phyloP scores from a whole-genome alignment of 2,888 invertebrate genomes.

The Perithous albicinctus region DNA sequence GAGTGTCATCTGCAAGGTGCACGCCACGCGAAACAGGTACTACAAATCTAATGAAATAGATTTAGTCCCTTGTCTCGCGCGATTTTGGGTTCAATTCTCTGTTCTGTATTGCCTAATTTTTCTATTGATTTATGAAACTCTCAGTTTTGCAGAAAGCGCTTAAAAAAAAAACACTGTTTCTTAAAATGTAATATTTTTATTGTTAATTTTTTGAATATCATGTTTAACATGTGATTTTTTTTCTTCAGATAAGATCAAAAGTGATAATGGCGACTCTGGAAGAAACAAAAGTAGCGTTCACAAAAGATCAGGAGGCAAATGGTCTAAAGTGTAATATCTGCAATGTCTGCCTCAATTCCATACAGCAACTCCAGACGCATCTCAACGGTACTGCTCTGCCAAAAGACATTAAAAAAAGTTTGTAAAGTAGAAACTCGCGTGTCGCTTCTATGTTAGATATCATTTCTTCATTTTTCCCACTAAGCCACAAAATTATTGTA shows the following conservation, averaged over 20 bases:
- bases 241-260: slow-evolving; percentile 79
- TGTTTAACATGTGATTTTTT: not conserved
- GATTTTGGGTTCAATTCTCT: too few relatives aligned
- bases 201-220: not conserved
- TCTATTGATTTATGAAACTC: too few relatives aligned
- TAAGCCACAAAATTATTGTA: too few relatives aligned
- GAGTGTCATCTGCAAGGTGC: slow-evolving; percentile 85
- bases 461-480: too few relatives aligned
- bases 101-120: too few relatives aligned
- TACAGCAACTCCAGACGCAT: slow-evolving; percentile 85
- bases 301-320: slow-evolving; percentile 82
- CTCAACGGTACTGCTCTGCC: slow-evolving; percentile 79
- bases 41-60: too few relatives aligned
- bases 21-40: slow-evolving; percentile 82
- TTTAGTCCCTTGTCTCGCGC: too few relatives aligned
- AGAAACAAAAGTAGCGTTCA: slow-evolving; percentile 81
- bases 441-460: not conserved
- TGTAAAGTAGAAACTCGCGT: too few relatives aligned
- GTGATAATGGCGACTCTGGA: slow-evolving; percentile 82
- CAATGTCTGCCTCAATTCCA: slow-evolving; percentile 85
- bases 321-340: slow-evolving; percentile 85
- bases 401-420: too few relatives aligned
- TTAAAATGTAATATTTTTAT: not conserved
- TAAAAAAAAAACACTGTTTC: too few relatives aligned
- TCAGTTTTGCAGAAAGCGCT: too few relatives aligned